Percentiles rank a stretch among this genome's conserved stretches.
Conservation (phyloP, 2,888 invertebrate species). For the Lasioglossum pauxillum region DNA sequence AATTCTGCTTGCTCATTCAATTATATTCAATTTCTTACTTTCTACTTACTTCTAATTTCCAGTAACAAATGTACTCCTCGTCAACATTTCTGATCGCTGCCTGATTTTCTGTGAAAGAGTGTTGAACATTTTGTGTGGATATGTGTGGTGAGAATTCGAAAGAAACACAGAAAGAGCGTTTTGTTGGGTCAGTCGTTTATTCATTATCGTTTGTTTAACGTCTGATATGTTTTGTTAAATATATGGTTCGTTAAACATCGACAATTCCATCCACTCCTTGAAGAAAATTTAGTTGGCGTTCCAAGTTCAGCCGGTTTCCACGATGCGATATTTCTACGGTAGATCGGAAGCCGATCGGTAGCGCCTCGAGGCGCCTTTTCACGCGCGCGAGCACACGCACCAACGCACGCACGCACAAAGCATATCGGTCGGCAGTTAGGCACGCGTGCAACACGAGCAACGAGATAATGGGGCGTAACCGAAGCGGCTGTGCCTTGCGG, state of each 20-base stretch:
- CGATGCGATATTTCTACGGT: not conserved
- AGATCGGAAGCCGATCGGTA: slow-evolving; percentile 42
- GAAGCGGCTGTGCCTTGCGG: slow-evolving; percentile 72
- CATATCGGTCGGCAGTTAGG: slow-evolving; percentile 25
- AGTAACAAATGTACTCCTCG: not conserved
- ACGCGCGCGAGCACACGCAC: slow-evolving; percentile 18
- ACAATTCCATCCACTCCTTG: no score
- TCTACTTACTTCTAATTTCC: not conserved
- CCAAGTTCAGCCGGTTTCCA: not conserved
- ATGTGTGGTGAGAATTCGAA: no score
- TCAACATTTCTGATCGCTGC: no score
- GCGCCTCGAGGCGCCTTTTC: slow-evolving; percentile 52
- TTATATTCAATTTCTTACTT: not conserved
- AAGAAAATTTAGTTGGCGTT: no score
- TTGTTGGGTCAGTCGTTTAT: no score
- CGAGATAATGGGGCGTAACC: slow-evolving; percentile 72
- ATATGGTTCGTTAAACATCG: no score
- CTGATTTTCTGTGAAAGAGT: no score
- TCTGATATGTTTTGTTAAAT: no score
- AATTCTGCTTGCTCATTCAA: not conserved
- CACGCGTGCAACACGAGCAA: slow-evolving; percentile 71
- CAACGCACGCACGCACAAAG: slow-evolving; percentile 1
- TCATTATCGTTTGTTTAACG: no score
- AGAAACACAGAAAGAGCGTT: no score
- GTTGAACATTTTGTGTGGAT: no score